Conservation (phyloP, 2,797 vertebrate genomes). For the Spinus pinus region DNA sequence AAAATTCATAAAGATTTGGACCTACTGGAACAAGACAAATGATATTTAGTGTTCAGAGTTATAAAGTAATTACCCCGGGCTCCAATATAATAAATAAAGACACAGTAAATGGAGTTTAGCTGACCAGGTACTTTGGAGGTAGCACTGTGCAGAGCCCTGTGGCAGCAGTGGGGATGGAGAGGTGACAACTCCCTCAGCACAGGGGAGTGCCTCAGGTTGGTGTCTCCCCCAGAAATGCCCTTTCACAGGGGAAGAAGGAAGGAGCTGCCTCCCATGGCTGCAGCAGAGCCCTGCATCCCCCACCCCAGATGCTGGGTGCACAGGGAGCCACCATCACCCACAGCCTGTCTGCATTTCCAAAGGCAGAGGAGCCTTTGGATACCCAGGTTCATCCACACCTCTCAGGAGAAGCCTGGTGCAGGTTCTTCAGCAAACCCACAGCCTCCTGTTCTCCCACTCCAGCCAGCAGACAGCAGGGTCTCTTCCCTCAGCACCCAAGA, state of each 20-base stretch:
- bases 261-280: neutral
- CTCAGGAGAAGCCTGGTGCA: neutral
- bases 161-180: neutral
- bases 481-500: neutral
- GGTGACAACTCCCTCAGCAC: fast-evolving
- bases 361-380: neutral
- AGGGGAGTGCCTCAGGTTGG: fast-evolving
- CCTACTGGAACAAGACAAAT: slow-evolving; percentile 35
- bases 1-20: slow-evolving; percentile 40
- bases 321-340: neutral
- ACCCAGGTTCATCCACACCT: neutral
- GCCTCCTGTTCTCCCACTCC: neutral
- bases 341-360: neutral
- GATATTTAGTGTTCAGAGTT: slow-evolving; percentile 29
- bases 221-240: neutral
- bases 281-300: neutral
- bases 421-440: neutral
- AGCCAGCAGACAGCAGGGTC: fast-evolving
- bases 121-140: neutral
- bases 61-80: slow-evolving; percentile 46
- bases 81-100: slow-evolving; percentile 21
- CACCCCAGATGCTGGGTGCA: fast-evolving
- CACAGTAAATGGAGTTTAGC: slow-evolving; percentile 1
- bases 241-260: neutral
- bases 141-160: fast-evolving